These are phyloP conservation scores for Choloepus hoffmanni DNA, from an alignment of 2,113 vertebrate genomes.

Conservation along the genomic window DNA sequence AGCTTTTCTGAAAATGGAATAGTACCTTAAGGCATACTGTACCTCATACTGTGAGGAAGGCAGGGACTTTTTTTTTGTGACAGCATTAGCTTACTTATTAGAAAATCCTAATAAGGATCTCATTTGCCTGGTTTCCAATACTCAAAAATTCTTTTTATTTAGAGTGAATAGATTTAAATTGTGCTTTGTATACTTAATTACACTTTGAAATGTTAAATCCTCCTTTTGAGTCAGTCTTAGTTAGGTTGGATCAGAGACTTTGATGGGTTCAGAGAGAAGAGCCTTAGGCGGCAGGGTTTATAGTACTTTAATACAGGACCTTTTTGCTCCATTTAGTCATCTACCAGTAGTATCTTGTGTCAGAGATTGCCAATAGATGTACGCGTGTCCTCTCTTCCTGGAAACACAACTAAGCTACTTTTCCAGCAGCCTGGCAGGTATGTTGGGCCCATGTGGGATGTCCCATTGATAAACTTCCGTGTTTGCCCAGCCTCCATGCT, in stretches of 20 bases:
- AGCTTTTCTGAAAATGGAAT: constrained; percentile 34
- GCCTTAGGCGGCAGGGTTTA: not conserved
- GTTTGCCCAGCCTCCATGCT: not conserved
- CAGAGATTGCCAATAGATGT: not conserved
- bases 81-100: constrained; percentile 59
- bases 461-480: not conserved
- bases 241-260: constrained; percentile 11
- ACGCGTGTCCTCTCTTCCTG: not conserved
- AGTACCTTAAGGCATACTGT: constrained; percentile 19
- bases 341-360: not conserved
- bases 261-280: not conserved
- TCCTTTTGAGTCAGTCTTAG: constrained; percentile 46
- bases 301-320: not conserved
- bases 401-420: not conserved
- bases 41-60: constrained; percentile 64
- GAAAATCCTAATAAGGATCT: constrained; percentile 70
- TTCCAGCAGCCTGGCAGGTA: not conserved
- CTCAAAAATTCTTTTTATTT: constrained; percentile 58
- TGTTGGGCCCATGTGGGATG: not conserved
- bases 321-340: not conserved
- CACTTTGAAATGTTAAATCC: constrained; percentile 49
- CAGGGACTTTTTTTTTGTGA: constrained; percentile 52
- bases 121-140: constrained; percentile 62
- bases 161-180: constrained; percentile 51
- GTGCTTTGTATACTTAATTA: not conserved